These are phyloP conservation scores for Ormia ochracea DNA, from an alignment of 2,888 invertebrate species.

Conservation along the genomic window DNA sequence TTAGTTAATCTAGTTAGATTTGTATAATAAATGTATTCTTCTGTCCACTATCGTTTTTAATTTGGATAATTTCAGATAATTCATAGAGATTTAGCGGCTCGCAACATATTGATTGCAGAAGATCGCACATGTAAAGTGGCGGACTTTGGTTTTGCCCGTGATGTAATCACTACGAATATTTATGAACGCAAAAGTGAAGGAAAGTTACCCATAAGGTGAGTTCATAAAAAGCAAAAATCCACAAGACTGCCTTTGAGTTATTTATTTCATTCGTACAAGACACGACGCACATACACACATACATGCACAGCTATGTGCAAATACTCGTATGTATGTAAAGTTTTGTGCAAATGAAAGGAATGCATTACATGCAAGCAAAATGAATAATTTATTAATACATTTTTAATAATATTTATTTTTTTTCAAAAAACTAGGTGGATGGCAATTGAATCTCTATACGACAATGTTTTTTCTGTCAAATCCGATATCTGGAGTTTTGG, in stretches of 20 bases:
- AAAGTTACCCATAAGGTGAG: slow-evolving; percentile 83
- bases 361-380: too few species aligned
- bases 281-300: too few species aligned
- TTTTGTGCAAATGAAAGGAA: too few species aligned
- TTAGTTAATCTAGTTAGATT: too few species aligned
- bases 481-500: slow-evolving; percentile 98
- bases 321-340: too few species aligned
- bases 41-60: too few species aligned
- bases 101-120: slow-evolving; percentile 91
- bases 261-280: too few species aligned
- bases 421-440: slow-evolving; percentile 84
- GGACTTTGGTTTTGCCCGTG: slow-evolving; percentile 95
- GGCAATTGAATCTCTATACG: slow-evolving; percentile 96
- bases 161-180: slow-evolving; percentile 91
- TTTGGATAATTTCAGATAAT: slow-evolving; percentile 84
- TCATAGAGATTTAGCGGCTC: slow-evolving; percentile 92
- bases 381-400: too few species aligned
- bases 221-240: not conserved
- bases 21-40: not conserved
- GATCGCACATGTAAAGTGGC: slow-evolving; percentile 94
- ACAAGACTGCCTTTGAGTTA: too few species aligned
- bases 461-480: slow-evolving; percentile 94
- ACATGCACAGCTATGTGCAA: too few species aligned
- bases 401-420: not conserved
- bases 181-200: slow-evolving; percentile 92